These are phyloP conservation scores for Protonibea diacanthus DNA, from an alignment of 2,797 vertebrate species.

Conservation along the genomic window DNA sequence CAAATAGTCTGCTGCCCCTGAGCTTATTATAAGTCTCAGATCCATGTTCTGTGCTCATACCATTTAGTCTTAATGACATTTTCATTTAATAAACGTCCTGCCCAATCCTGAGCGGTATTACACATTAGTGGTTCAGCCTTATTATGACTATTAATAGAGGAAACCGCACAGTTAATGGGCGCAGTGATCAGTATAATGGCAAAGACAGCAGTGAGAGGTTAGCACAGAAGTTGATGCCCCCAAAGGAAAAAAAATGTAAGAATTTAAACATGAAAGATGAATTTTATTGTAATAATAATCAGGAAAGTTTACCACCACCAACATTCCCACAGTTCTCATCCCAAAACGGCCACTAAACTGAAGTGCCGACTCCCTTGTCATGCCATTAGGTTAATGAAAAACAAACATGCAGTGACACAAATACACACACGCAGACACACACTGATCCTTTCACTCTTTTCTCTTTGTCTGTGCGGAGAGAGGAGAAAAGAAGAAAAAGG, in stretches of 20 bases:
- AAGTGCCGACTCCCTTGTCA: slow-evolving; percentile 32
- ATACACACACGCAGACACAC: slow-evolving; percentile 18
- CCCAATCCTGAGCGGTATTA: slow-evolving; percentile 27
- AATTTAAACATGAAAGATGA: neutral
- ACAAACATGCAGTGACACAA: slow-evolving; percentile 19
- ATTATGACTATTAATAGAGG: slow-evolving; percentile 43
- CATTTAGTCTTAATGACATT: slow-evolving; percentile 44
- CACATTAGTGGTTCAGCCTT: slow-evolving; percentile 26
- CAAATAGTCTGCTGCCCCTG: slow-evolving; percentile 32
- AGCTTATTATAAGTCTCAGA: slow-evolving; percentile 44
- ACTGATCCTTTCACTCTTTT: neutral
- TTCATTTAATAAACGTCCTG: slow-evolving; percentile 48
- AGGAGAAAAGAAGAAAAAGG: neutral
- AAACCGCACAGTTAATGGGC: slow-evolving; percentile 31
- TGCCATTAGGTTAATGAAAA: slow-evolving; percentile 60
- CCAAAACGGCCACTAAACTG: slow-evolving; percentile 28
- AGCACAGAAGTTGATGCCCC: neutral
- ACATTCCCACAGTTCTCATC: slow-evolving; percentile 6
- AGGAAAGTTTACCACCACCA: slow-evolving; percentile 19
- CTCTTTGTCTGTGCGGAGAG: neutral
- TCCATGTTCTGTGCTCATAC: slow-evolving; percentile 23
- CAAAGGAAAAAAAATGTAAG: neutral
- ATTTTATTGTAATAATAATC: neutral
- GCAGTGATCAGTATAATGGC: slow-evolving; percentile 11
- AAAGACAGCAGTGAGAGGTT: slow-evolving; percentile 6